Conservation (phyloP, 2,888 invertebrate genomes). For the Callimorpha dominula region DNA sequence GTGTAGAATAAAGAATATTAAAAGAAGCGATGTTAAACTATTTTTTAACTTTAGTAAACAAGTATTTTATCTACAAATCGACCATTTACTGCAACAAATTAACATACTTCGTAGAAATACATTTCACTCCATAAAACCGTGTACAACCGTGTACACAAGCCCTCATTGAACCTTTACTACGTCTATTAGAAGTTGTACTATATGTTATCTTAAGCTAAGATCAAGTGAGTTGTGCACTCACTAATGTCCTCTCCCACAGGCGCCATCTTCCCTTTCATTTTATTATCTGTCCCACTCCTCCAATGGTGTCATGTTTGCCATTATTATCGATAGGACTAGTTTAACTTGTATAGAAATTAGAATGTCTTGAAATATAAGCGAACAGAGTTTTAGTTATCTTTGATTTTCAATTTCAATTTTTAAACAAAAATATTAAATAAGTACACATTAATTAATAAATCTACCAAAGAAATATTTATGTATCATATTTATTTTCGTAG, state of each 20-base stretch:
- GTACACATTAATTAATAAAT: neutral
- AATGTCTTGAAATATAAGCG: constrained; percentile 38
- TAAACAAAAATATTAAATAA: neutral
- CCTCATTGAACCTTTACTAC: no score
- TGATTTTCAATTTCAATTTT: neutral
- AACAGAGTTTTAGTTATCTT: neutral
- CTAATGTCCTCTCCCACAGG: constrained; percentile 30
- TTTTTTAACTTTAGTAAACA: no score
- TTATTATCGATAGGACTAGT: constrained; percentile 54
- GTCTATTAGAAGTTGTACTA: no score
- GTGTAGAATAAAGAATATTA: no score
- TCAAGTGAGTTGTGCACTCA: constrained; percentile 23
- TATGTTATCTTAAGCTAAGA: neutral
- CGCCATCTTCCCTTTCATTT: constrained; percentile 39
- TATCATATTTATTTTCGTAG: no score
- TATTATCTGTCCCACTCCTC: constrained; percentile 39
- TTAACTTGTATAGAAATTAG: constrained; percentile 55
- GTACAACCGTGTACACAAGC: no score
- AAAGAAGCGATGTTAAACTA: no score
- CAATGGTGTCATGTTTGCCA: constrained; percentile 56
- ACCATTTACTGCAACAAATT: no score
- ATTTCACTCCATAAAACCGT: no score
- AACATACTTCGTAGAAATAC: no score
- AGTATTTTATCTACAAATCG: no score
- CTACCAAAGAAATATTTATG: neutral